Percentiles rank a stretch among this genome's conserved stretches.
Conservation (phyloP, 1,140 invertebrate genomes). For the Alviniconcha marisindica region DNA sequence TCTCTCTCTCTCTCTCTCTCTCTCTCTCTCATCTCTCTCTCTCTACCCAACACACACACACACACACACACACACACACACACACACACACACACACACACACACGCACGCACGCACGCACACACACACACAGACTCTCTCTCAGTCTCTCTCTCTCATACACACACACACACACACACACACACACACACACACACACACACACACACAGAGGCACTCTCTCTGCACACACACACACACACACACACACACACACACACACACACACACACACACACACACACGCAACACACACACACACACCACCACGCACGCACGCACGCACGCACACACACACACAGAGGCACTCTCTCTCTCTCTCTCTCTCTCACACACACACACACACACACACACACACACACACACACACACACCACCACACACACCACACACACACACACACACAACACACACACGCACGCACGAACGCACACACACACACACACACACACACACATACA, state of each 20-base stretch:
- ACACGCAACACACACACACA: background rate
- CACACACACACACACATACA: slow-evolving; percentile 34
- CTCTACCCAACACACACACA: background rate
- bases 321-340: background rate
- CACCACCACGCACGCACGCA: background rate
- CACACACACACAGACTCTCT: too few relatives aligned
- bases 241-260: slow-evolving; percentile 5
- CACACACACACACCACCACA: slow-evolving; percentile 25
- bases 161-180: too few relatives aligned
- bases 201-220: too few relatives aligned
- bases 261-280: background rate
- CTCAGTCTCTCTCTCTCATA: too few relatives aligned
- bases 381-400: slow-evolving; percentile 27
- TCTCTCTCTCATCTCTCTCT: too few relatives aligned
- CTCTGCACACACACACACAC: background rate
- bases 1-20: too few relatives aligned
- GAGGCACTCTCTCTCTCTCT: background rate
- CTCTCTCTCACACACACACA: slow-evolving; percentile 20
- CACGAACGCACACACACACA: slow-evolving; percentile 18
- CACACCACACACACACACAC: too few relatives aligned
- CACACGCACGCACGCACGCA: background rate
- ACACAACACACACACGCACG: slow-evolving; percentile 9
- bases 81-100: slow-evolving; percentile 9
- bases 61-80: slow-evolving; percentile 17
- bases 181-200: too few relatives aligned